phyloP scores from a whole-genome alignment of 2,797 vertebrate genomes.

The Mormyrops boulengeri region DNA sequence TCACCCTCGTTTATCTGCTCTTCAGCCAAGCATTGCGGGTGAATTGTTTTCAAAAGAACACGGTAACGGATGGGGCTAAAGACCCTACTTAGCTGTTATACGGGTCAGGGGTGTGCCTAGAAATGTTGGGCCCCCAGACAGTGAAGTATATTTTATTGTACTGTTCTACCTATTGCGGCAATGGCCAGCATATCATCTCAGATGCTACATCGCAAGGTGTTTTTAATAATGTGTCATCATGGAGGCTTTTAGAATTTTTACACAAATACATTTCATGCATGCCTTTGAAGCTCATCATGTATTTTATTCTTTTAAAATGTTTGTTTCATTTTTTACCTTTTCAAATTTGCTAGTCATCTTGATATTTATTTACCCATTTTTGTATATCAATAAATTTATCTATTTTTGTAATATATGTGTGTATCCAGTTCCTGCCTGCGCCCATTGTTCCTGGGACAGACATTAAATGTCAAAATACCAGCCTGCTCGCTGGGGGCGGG shows the following conservation, averaged over 20 bases:
- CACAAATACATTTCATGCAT: background rate
- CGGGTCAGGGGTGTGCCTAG: background rate
- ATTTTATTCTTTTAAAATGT: background rate
- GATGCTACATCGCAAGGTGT: background rate
- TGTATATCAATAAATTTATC: background rate
- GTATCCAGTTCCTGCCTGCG: background rate
- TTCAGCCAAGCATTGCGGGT: background rate
- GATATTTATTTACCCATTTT: background rate
- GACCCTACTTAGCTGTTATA: background rate
- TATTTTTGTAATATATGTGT: background rate
- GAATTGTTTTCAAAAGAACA: background rate
- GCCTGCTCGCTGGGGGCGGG: background rate
- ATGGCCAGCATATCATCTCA: background rate
- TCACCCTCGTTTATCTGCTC: background rate
- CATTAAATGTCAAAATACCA: background rate
- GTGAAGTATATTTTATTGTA: background rate
- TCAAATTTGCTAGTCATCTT: background rate
- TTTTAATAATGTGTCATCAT: background rate
- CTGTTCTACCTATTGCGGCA: background rate
- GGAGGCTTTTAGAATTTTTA: background rate
- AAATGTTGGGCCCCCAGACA: background rate
- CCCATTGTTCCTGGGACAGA: background rate
- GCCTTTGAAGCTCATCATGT: background rate
- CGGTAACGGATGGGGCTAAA: background rate
- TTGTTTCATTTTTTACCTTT: background rate